phyloP scores from a whole-genome alignment of 53 echinoderm and acorn worm genomes.

The Holothuria leucospilota region DNA sequence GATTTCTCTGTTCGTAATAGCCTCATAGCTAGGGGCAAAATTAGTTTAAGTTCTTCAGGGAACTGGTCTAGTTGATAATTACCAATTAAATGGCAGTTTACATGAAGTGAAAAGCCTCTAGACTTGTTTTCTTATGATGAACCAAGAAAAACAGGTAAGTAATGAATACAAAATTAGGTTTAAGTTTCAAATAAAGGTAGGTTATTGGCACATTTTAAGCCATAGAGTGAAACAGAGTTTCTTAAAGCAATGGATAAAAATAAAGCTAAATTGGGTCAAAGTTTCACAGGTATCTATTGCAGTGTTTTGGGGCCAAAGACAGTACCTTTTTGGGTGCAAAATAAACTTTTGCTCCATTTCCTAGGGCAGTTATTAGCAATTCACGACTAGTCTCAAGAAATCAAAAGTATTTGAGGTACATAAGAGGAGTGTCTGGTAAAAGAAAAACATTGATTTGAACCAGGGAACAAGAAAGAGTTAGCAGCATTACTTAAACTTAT shows the following conservation, averaged over 20 bases:
- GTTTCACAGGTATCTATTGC: slow-evolving; percentile 9
- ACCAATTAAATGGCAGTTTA: slow-evolving; percentile 23
- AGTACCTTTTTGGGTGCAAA: neutral
- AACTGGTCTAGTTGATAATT: slow-evolving; percentile 32
- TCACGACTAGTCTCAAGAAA: neutral
- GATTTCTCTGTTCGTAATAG: neutral
- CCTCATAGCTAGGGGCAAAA: neutral
- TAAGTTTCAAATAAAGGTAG: slow-evolving; percentile 31
- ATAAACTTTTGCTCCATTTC: slow-evolving; percentile 38
- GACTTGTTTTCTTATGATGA: too few relatives aligned
- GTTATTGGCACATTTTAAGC: slow-evolving; percentile 32
- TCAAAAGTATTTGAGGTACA: too few relatives aligned
- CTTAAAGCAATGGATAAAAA: neutral
- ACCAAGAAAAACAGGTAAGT: neutral
- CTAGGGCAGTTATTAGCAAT: slow-evolving; percentile 25
- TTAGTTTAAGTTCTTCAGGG: slow-evolving; percentile 39
- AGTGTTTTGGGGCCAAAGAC: slow-evolving; percentile 28
- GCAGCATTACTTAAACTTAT: too few relatives aligned
- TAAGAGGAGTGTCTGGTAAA: too few relatives aligned
- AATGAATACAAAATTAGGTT: neutral
- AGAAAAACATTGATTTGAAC: too few relatives aligned
- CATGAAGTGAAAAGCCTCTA: too few relatives aligned
- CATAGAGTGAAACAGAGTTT: neutral
- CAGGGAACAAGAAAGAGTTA: too few relatives aligned
- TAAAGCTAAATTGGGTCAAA: slow-evolving; percentile 11